Conservation (phyloP, 2,888 invertebrate genomes). For the Buathra laborator region DNA sequence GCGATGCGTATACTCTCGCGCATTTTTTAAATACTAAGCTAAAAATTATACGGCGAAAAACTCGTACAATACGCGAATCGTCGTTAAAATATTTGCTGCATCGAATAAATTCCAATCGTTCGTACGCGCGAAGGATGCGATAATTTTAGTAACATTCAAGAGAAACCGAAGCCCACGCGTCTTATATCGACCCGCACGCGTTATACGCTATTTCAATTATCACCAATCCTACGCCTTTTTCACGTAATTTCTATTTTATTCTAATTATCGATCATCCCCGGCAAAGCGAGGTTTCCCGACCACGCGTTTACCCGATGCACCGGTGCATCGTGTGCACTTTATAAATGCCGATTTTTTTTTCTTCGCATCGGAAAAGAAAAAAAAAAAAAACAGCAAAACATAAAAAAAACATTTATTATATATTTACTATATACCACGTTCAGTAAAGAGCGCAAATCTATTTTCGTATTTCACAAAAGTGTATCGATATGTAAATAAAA, state of each 20-base stretch:
- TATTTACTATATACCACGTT: not conserved
- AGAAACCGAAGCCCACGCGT: conserved; percentile 6
- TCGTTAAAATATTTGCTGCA: not conserved
- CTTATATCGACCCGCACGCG: conserved; percentile 27
- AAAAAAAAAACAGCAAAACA: no score
- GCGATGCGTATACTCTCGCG: conserved; percentile 8
- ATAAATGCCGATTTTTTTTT: not conserved
- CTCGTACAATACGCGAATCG: not conserved
- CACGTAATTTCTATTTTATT: not conserved
- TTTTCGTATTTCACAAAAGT: not conserved
- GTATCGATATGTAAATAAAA: not conserved
- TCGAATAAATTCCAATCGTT: not conserved
- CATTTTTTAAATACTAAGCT: not conserved
- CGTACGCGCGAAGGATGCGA: not conserved
- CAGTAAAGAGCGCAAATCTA: not conserved
- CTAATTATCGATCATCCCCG: not conserved
- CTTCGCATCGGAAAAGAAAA: no score
- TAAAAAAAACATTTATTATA: no score
- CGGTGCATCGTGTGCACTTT: not conserved
- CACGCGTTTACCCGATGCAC: not conserved
- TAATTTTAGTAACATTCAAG: not conserved
- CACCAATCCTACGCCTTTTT: not conserved
- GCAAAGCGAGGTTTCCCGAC: not conserved
- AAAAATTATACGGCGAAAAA: not conserved
- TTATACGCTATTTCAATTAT: not conserved